Conservation (phyloP, 2,797 vertebrate genomes). For the Acrocephalus scirpaceus region DNA sequence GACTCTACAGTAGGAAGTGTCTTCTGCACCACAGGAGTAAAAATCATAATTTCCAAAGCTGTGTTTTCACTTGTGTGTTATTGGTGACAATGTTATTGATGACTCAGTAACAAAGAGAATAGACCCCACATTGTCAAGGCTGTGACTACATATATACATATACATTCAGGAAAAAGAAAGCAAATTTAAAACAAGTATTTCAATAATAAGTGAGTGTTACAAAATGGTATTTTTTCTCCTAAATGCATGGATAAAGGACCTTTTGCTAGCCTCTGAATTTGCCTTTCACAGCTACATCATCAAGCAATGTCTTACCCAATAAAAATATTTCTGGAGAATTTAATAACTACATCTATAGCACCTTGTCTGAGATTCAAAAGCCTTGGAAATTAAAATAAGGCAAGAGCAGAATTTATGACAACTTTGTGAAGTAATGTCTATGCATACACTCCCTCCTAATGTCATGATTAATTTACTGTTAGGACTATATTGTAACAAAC, state of each 20-base stretch:
- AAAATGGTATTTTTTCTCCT: conserved; percentile 69
- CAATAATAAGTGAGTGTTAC: conserved; percentile 33
- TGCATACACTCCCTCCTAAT: conserved; percentile 48
- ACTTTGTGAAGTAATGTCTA: conserved; percentile 76
- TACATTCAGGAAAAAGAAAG: not conserved
- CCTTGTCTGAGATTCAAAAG: conserved; percentile 73
- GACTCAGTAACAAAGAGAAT: not conserved
- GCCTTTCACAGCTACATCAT: conserved; percentile 67
- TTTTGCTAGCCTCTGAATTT: conserved; percentile 75
- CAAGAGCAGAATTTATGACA: conserved; percentile 66
- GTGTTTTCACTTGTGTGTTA: not conserved
- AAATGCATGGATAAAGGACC: conserved; percentile 70
- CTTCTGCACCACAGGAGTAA: not conserved
- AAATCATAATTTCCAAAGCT: not conserved
- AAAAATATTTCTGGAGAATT: conserved; percentile 76
- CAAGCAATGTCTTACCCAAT: conserved; percentile 74
- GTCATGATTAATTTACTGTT: conserved; percentile 79
- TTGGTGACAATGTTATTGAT: not conserved
- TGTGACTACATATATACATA: not conserved
- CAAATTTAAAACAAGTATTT: conserved; percentile 15
- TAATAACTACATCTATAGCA: conserved; percentile 76
- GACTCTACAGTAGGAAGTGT: not conserved
- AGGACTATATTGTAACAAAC: conserved; percentile 67
- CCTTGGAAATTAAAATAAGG: conserved; percentile 72
- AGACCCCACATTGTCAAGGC: not conserved